Percentiles rank a stretch among this genome's conserved stretches.
These are phyloP conservation scores for Phalacrocorax carbo DNA, from an alignment of 2,113 vertebrate genomes.

Conservation along the genomic window DNA sequence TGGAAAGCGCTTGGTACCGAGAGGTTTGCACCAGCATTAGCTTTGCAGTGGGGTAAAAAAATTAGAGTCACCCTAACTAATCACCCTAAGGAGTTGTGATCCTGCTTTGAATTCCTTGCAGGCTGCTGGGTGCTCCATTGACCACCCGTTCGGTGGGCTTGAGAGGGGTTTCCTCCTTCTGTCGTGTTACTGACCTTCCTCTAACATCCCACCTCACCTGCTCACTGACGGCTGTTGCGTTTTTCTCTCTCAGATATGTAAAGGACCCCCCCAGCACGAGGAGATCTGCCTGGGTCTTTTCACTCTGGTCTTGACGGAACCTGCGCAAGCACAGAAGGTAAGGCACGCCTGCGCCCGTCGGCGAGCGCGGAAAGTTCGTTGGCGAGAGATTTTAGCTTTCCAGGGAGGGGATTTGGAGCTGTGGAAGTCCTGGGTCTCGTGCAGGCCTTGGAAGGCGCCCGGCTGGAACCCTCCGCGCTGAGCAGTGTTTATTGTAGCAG, in stretches of 20 bases:
- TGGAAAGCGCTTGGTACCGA: fast-evolving
- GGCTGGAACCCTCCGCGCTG: background rate
- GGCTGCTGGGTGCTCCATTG: fast-evolving
- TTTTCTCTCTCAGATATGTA: constrained; percentile 83
- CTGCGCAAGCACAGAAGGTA: constrained; percentile 90
- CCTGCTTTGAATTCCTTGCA: fast-evolving
- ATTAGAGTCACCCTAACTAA: background rate
- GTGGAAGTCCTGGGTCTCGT: background rate
- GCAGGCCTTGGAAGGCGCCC: background rate
- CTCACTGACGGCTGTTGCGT: fast-evolving
- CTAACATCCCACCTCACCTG: fast-evolving
- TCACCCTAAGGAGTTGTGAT: too few relatives aligned
- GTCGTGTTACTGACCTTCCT: background rate
- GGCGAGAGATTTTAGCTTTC: fast-evolving
- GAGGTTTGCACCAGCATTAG: too few relatives aligned
- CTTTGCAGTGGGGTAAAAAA: fast-evolving
- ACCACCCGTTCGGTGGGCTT: fast-evolving
- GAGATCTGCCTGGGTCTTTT: constrained; percentile 94
- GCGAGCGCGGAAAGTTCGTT: fast-evolving
- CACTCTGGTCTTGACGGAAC: constrained; percentile 85
- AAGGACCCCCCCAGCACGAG: constrained; percentile 92
- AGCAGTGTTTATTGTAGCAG: background rate
- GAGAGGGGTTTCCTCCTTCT: background rate
- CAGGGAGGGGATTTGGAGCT: background rate
- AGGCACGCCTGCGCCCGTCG: background rate